Conservation (phyloP, 2,797 vertebrate species). For the Zalophus californianus region DNA sequence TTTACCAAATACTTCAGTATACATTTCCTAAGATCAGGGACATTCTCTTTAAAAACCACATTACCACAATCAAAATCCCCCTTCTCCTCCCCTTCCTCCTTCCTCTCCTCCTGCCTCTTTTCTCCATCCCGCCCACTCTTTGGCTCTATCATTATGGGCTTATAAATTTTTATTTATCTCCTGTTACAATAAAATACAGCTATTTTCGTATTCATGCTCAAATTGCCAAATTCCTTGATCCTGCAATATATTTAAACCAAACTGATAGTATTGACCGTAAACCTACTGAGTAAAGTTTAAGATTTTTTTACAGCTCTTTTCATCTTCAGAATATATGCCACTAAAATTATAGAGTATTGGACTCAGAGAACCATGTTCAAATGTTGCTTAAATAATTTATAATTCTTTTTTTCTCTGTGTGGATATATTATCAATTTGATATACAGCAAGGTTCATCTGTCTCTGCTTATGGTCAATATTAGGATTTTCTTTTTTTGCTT, state of each 20-base stretch:
- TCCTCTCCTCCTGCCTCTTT: background rate
- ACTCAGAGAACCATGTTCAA: background rate
- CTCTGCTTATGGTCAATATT: background rate
- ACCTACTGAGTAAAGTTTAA: background rate
- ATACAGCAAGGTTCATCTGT: background rate
- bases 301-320: background rate
- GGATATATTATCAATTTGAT: background rate
- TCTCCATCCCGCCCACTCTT: background rate
- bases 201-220: background rate
- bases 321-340: background rate
- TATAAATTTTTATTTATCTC: background rate
- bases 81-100: background rate
- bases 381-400: conserved; percentile 27
- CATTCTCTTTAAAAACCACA: conserved; percentile 30
- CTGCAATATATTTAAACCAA: background rate
- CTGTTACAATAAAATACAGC: background rate
- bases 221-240: background rate
- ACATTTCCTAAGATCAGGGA: conserved; percentile 15
- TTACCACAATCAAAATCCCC: conserved; percentile 3
- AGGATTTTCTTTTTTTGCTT: background rate
- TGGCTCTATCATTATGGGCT: background rate
- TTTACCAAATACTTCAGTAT: background rate
- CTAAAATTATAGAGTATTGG: background rate
- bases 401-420: background rate
- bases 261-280: background rate